Conservation (phyloP, 37 sponge, comb jelly and placozoan genomes). For the Hormiphora californensis region DNA sequence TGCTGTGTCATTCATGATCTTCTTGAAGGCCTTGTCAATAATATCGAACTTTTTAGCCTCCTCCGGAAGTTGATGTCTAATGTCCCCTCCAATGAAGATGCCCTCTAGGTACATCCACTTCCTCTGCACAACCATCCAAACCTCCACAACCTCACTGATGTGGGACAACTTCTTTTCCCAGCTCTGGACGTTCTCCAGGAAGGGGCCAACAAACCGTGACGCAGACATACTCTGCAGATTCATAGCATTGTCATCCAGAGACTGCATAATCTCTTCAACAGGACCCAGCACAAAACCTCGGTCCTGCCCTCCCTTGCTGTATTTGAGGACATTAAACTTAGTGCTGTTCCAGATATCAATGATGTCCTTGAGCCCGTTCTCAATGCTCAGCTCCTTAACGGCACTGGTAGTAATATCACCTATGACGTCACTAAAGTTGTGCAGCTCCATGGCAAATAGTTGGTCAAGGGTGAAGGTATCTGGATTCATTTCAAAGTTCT, state of each 20-base stretch:
- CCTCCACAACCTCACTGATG: constrained; percentile 99
- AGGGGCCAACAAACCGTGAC: constrained; percentile 89
- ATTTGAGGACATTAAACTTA: constrained; percentile 74
- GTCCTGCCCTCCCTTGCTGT: constrained; percentile 91
- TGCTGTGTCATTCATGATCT: constrained; percentile 95
- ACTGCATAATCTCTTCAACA: constrained; percentile 90
- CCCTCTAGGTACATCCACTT: constrained; percentile 99
- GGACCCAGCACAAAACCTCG: constrained; percentile 83
- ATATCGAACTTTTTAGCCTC: constrained; percentile 98
- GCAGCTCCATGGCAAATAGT: constrained; percentile 98
- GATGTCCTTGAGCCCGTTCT: constrained; percentile 89
- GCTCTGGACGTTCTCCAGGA: constrained; percentile 91
- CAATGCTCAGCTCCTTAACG: constrained; percentile 96
- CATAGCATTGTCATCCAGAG: constrained; percentile 97
- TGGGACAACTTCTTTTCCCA: constrained; percentile 99
- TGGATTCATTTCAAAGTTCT: constrained; percentile 99
- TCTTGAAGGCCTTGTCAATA: constrained; percentile 97
- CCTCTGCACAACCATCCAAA: constrained; percentile 98
- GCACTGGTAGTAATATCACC: constrained; percentile 95
- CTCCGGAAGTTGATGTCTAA: constrained; percentile 92
- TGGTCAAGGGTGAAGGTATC: constrained; percentile 97
- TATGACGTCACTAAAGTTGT: constrained; percentile 92
- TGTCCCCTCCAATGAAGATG: constrained; percentile 98
- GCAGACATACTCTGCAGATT: constrained; percentile 99
- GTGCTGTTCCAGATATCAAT: constrained; percentile 83